A percentile compares a stretch with the other conserved stretches of the same genome.
Conservation (phyloP, 2,113 vertebrate genomes). For the Toxotes chatareus region DNA sequence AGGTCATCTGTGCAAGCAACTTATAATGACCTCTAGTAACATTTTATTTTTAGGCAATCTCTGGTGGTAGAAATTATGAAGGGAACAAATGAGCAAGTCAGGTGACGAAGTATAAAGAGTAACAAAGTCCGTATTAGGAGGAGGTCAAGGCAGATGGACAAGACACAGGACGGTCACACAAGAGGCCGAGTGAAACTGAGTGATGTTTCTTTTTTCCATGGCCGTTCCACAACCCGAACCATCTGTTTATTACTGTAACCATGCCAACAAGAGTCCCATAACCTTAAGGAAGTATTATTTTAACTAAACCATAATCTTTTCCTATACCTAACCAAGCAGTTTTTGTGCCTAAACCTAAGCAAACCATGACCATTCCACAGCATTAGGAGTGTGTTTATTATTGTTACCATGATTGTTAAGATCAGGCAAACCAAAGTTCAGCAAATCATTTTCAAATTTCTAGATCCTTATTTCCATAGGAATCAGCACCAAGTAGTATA, state of each 20-base stretch:
- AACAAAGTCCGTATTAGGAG: too few relatives aligned
- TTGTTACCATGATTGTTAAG: too few relatives aligned
- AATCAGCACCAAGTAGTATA: background rate
- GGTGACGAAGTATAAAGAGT: background rate
- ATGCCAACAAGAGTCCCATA: background rate
- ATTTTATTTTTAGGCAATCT: background rate
- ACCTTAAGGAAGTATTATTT: too few relatives aligned
- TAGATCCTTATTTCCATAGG: background rate
- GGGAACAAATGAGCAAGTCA: background rate
- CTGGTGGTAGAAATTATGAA: background rate
- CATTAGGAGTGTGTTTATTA: too few relatives aligned
- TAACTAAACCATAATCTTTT: background rate
- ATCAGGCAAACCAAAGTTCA: too few relatives aligned
- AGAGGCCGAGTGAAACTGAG: too few relatives aligned
- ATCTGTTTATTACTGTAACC: background rate
- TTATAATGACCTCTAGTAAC: background rate
- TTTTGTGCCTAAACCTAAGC: background rate
- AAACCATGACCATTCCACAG: too few relatives aligned
- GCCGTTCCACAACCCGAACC: background rate
- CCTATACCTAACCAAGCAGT: background rate
- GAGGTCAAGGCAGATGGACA: background rate
- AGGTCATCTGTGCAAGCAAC: background rate
- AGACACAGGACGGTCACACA: background rate
- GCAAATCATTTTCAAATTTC: background rate
- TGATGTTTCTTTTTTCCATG: background rate